These are phyloP conservation scores for Calliphora vomitoria DNA, from an alignment of 2,888 invertebrate genomes.

Conservation along the genomic window DNA sequence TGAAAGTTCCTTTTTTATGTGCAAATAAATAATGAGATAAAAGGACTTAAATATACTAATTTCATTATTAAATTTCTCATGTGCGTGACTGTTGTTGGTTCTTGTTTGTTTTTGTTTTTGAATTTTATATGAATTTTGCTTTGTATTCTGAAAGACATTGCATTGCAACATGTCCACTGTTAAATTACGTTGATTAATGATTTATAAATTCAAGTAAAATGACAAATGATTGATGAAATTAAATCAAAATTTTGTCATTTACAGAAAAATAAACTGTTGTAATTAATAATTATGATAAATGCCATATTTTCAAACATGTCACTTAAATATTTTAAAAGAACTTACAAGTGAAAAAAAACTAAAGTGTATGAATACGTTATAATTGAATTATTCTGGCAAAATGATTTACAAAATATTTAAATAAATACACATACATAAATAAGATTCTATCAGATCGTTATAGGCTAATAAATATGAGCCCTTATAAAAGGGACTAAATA, in stretches of 20 bases:
- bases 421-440: too few species aligned
- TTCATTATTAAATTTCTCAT: constrained; percentile 9
- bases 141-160: not conserved
- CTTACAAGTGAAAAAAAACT: not conserved
- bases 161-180: constrained; percentile 3
- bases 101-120: not conserved
- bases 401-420: too few species aligned
- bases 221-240: constrained; percentile 12
- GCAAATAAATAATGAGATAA: constrained; percentile 29
- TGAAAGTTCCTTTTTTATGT: constrained; percentile 1
- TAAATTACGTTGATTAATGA: constrained; percentile 14
- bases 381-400: too few species aligned
- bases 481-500: too few species aligned
- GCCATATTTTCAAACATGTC: not conserved
- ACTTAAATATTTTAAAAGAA: not conserved
- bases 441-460: too few species aligned
- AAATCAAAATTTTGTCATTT: constrained; percentile 31
- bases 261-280: constrained; percentile 9
- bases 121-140: not conserved
- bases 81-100: constrained; percentile 13
- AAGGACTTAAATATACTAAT: not conserved
- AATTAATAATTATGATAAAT: constrained; percentile 27
- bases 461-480: too few species aligned
- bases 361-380: not conserved
- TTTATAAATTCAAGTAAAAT: constrained; percentile 15